Conservation (phyloP, 53 echinoderm and acorn worm species). For the Echinarachnius parma region DNA sequence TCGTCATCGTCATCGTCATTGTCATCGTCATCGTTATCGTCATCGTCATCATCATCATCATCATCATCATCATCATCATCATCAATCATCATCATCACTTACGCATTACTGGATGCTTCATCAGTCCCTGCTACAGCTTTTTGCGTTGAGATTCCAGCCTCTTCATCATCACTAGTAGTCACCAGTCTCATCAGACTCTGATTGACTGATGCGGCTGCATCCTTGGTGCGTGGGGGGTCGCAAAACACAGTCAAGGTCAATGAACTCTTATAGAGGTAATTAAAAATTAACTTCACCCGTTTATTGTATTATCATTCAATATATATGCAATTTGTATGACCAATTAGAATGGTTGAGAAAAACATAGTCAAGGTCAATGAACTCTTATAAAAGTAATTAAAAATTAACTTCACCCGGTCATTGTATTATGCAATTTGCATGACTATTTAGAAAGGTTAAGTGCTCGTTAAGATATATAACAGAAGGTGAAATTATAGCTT, state of each 20-base stretch:
- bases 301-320: not conserved
- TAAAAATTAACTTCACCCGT: no score
- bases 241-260: conserved; percentile 22
- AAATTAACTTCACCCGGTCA: no score
- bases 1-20: not conserved
- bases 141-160: not conserved
- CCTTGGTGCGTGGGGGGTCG: conserved; percentile 68
- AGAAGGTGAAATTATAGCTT: not conserved
- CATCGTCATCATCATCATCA: not conserved
- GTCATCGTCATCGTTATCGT: conserved; percentile 11
- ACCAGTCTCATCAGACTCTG: conserved; percentile 82
- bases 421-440: no score
- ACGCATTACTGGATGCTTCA: not conserved
- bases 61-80: conserved; percentile 6
- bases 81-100: conserved; percentile 1
- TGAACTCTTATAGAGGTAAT: no score
- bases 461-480: not conserved
- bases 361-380: conserved; percentile 20
- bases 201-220: conserved; percentile 83
- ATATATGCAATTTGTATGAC: not conserved
- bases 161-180: conserved; percentile 75
- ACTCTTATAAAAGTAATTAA: no score
- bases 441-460: not conserved
- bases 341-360: no score
- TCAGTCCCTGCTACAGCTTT: conserved; percentile 2